These are phyloP conservation scores for Nomada ruficornis DNA, from an alignment of 2,888 invertebrate genomes.

Conservation along the genomic window DNA sequence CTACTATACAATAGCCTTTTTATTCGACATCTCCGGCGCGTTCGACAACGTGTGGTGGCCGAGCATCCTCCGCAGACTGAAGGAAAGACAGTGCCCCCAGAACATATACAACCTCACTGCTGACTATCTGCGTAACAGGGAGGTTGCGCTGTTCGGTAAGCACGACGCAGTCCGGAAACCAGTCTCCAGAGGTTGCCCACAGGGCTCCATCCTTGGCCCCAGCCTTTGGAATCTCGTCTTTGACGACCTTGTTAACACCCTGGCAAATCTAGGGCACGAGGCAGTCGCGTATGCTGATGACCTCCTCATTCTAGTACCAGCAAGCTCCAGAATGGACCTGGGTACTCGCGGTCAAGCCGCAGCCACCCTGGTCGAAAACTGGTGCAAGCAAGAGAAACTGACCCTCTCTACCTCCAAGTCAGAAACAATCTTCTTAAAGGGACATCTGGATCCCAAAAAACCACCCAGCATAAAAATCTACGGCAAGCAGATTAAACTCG, in stretches of 20 bases:
- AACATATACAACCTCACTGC: not conserved
- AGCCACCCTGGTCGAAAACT: not conserved
- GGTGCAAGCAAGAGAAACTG: not conserved
- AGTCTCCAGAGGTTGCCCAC: conserved; percentile 15
- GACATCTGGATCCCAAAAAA: not conserved
- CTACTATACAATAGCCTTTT: not conserved
- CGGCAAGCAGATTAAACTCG: not conserved
- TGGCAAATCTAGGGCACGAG: not conserved
- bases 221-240: not conserved
- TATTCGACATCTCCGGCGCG: not conserved
- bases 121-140: not conserved
- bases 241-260: not conserved
- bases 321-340: not conserved
- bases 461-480: not conserved
- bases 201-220: conserved; percentile 17
- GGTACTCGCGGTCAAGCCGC: no score
- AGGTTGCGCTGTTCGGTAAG: not conserved
- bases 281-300: not conserved
- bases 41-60: not conserved
- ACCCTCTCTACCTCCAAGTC: not conserved
- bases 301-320: not conserved
- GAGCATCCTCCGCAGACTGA: not conserved
- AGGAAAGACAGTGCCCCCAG: not conserved
- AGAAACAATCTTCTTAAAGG: not conserved
- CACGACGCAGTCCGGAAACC: not conserved